Evolutionary conservation across 2,888 invertebrate species (phyloP).

Genomic region (Gnatocerus cornutus): DNA sequence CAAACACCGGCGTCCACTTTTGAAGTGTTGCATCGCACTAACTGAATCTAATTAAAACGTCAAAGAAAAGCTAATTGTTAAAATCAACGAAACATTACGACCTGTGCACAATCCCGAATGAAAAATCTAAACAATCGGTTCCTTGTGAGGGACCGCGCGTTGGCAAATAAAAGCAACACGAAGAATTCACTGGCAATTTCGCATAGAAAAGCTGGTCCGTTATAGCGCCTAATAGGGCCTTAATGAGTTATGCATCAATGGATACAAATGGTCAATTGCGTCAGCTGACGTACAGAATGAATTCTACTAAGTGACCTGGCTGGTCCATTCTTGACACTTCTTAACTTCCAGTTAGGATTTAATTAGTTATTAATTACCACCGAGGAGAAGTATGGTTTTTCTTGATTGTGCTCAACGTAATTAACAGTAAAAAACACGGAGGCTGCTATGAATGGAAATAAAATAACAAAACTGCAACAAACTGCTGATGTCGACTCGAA

Average conservation of each 20-base stretch:
- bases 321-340: slow-evolving; percentile 41
- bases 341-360: slow-evolving; percentile 50
- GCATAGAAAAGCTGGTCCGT: slow-evolving; percentile 50
- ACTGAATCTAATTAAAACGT: slow-evolving; percentile 44
- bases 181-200: slow-evolving; percentile 49
- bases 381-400: slow-evolving; percentile 2
- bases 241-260: slow-evolving; percentile 52
- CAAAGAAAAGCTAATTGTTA: slow-evolving; percentile 46
- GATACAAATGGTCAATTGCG: slow-evolving; percentile 49
- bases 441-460: too few relatives aligned
- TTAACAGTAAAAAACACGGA: too few relatives aligned
- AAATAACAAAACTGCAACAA: too few relatives aligned
- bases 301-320: slow-evolving; percentile 43
- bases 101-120: slow-evolving; percentile 34
- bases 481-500: too few relatives aligned
- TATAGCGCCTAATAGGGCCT: slow-evolving; percentile 52
- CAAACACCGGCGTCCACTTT: slow-evolving; percentile 23
- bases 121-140: slow-evolving; percentile 47
- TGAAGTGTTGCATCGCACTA: slow-evolving; percentile 35
- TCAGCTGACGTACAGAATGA: slow-evolving; percentile 48
- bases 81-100: slow-evolving; percentile 48
- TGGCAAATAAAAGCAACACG: slow-evolving; percentile 44
- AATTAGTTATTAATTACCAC: slow-evolving; percentile 50
- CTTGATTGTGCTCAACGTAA: not conserved
- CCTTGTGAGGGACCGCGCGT: slow-evolving; percentile 42